These are phyloP conservation scores for Pocillopora verrucosa DNA, from an alignment of 64 coral and sea anemone species.

Conservation along the genomic window DNA sequence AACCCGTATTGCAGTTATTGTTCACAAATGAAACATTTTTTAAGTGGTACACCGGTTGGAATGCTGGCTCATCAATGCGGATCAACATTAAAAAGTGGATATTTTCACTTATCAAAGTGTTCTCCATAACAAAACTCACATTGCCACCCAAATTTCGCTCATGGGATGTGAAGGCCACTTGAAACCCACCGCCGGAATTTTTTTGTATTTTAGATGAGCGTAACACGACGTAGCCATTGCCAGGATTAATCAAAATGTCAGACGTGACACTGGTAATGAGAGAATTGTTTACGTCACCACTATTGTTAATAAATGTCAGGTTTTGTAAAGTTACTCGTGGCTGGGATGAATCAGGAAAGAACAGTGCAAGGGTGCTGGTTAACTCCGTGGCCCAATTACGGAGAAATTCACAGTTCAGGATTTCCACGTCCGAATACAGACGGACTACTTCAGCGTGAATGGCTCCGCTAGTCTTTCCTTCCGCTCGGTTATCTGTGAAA, in stretches of 20 bases:
- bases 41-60: not conserved
- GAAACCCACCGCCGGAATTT: not conserved
- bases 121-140: not conserved
- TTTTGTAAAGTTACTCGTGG: not conserved
- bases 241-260: not conserved
- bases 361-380: not conserved
- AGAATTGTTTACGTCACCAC: too few relatives aligned
- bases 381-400: not conserved
- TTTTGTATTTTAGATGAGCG: constrained; percentile 2
- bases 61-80: not conserved
- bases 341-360: not conserved
- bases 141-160: not conserved
- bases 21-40: not conserved
- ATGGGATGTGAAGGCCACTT: too few relatives aligned
- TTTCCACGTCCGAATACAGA: not conserved
- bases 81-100: not conserved
- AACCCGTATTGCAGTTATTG: not conserved
- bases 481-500: not conserved
- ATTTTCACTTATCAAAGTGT: constrained; percentile 8
- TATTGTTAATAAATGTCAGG: not conserved
- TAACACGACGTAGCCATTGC: not conserved
- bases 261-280: too few relatives aligned
- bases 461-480: not conserved
- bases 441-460: not conserved
- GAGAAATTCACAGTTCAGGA: constrained; percentile 1